Evolutionary conservation across 1,140 invertebrate species (phyloP), one percentile per base, ranked within the genome.

Genomic region (Chironomus striatipennis): DNA sequence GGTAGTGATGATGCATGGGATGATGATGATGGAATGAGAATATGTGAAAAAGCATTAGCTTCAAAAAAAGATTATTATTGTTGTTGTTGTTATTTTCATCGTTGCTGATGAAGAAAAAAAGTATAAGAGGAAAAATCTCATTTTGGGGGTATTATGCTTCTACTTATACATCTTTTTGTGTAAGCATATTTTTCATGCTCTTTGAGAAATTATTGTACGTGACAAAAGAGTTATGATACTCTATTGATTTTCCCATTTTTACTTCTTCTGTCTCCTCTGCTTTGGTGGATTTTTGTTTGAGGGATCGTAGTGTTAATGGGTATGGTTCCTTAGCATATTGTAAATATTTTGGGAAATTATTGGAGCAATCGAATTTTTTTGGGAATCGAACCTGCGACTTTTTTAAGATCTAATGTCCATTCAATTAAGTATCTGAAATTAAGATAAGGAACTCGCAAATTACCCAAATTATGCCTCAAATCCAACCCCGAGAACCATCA

Each of bases 201-300:
- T 70, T 70, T 70, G 17, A 70, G 18, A 70, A 20, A 20, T 20
- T 70, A 70, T 20, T 70, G 65, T 70, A 70, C 65, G 65, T 70
- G 65, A 70, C 20, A 70, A 70, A 70, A 70, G 65, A 70, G 65
- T 70, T 70, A 18, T 70, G 17, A n/a, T 70, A 70, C 65, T 70
- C 47, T 57, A 57, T 57, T 57, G 47, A 57, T 57, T 57, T 57
- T 57, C 12, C n/a, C 47, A 34, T 34, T 34, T 15, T 57, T 34
- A 34, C 47, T 12, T 57, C 47, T 57, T n/a, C 5, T 57, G 12
- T 57, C 12, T 47, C 43, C 7, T 8, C n/a, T 47, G 9, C 15
- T 47, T 47, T 47, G 9, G 43, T 47, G 8, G 15, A 57, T 57
- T 15, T 12, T 57, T 57, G n/a, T 57, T 57, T 57, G 12, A 4